Evolutionary conservation across 2,113 vertebrate genomes (phyloP).

Genomic region (Mola mola): DNA sequence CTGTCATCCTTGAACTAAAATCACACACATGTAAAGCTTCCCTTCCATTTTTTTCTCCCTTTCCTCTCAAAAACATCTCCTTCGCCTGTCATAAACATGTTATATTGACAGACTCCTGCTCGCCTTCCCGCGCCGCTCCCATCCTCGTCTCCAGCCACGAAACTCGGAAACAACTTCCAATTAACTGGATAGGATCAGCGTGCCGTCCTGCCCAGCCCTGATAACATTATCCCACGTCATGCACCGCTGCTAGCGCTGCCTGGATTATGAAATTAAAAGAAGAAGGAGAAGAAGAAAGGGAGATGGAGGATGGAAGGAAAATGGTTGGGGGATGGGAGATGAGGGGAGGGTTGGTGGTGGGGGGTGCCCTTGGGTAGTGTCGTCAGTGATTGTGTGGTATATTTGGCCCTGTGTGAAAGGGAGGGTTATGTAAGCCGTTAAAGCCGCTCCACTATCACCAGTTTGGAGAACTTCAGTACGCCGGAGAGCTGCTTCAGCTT

Average conservation of each 20-base stretch:
- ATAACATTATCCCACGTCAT: conserved; percentile 67
- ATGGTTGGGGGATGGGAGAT: conserved; percentile 17
- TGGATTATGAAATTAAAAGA: conserved; percentile 62
- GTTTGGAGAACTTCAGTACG: conserved; percentile 32
- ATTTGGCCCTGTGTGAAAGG: conserved; percentile 42
- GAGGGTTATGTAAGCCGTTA: conserved; percentile 63
- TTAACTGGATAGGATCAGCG: conserved; percentile 61
- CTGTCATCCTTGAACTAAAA: conserved; percentile 9
- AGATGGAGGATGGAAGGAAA: conserved; percentile 19
- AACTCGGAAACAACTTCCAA: conserved; percentile 64
- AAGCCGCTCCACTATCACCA: conserved; percentile 37
- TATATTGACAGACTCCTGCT: conserved; percentile 2
- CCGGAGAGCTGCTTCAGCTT: conserved; percentile 40
- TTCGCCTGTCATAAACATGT: conserved; percentile 15
- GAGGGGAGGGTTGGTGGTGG: not conserved
- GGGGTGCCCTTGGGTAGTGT: conserved; percentile 34
- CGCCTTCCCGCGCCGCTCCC: conserved; percentile 4
- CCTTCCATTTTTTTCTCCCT: not conserved
- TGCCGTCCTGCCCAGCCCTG: conserved; percentile 47
- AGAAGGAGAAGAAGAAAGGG: conserved; percentile 30
- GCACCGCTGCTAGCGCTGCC: conserved; percentile 41
- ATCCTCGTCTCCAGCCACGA: conserved; percentile 12
- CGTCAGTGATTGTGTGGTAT: conserved; percentile 32
- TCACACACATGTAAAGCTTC: conserved; percentile 10
- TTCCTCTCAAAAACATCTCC: conserved; percentile 2